Evolutionary conservation across 2,888 invertebrate genomes (phyloP).

Genomic region (Crepidodera aurea): DNA sequence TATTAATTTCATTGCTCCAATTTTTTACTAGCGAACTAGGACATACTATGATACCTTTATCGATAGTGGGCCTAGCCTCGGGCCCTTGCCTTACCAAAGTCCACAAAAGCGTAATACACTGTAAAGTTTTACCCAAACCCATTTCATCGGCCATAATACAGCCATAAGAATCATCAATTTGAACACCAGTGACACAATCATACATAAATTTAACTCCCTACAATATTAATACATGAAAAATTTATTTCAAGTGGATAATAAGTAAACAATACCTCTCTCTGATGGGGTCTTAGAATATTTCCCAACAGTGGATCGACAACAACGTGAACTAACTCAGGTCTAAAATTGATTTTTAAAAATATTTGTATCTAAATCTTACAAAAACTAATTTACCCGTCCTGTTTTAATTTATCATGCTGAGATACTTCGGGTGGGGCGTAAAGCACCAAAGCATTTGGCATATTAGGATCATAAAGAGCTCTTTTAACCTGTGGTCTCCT

Average conservation of each 20-base stretch:
- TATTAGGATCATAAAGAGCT: constrained; percentile 90
- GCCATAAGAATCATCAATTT: constrained; percentile 86
- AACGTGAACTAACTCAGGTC: constrained; percentile 83
- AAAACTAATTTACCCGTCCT: constrained; percentile 66
- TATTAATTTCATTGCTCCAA: constrained; percentile 98
- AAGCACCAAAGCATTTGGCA: constrained; percentile 89
- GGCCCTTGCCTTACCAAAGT: constrained; percentile 93
- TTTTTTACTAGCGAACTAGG: constrained; percentile 98
- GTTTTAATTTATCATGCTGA: constrained; percentile 87
- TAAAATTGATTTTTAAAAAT: constrained; percentile 57
- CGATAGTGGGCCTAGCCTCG: constrained; percentile 87
- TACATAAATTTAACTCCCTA: constrained; percentile 98
- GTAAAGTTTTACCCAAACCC: constrained; percentile 97
- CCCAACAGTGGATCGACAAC: constrained; percentile 95
- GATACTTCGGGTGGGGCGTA: constrained; percentile 84
- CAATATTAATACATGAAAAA: constrained; percentile 31
- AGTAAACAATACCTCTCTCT: constrained; percentile 74
- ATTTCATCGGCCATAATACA: constrained; percentile 99
- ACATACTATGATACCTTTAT: constrained; percentile 94
- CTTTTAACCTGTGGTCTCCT: constrained; percentile 69
- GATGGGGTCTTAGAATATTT: constrained; percentile 93
- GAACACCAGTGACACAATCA: constrained; percentile 94
- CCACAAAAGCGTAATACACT: constrained; percentile 96
- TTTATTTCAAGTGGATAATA: neutral
- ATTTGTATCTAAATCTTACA: constrained; percentile 7